Evolutionary conservation across 2,888 invertebrate species (phyloP).

Genomic region (Marronus borbonicus): DNA sequence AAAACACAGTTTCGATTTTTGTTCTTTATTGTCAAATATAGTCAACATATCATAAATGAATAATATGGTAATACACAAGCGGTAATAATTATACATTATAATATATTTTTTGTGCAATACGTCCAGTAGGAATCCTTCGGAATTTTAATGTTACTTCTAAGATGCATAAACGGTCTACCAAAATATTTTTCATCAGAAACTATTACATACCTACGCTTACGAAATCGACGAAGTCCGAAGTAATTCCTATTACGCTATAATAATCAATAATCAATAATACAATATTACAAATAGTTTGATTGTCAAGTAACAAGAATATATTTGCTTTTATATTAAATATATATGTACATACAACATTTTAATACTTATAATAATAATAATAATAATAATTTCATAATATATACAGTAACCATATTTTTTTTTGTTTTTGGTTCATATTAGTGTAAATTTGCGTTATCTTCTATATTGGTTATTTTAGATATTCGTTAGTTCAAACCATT

Average conservation of each 20-base stretch:
- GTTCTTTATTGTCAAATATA: constrained; percentile 49
- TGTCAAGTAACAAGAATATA: constrained; percentile 60
- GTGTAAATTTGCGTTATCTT: constrained; percentile 1
- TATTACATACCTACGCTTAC: constrained; percentile 20
- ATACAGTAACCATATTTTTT: constrained; percentile 34
- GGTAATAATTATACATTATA: constrained; percentile 36
- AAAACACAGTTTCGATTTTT: constrained; percentile 7
- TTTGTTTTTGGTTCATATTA: constrained; percentile 1
- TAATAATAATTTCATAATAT: constrained; percentile 10
- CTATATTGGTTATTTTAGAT: constrained; percentile 15
- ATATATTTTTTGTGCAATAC: constrained; percentile 39
- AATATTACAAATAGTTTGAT: constrained; percentile 53
- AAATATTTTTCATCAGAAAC: constrained; percentile 43
- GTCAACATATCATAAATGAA: constrained; percentile 47
- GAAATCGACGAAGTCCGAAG: constrained; percentile 16
- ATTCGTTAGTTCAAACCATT: constrained; percentile 11
- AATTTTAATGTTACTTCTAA: not conserved
- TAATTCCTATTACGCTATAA: constrained; percentile 24
- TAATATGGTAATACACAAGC: constrained; percentile 44
- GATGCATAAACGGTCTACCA: constrained; percentile 41
- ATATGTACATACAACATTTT: constrained; percentile 42
- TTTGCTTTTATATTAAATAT: constrained; percentile 50
- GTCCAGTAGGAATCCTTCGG: constrained; percentile 25
- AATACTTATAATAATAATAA: constrained; percentile 8
- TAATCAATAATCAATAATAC: constrained; percentile 18